Conservation (phyloP, 2,113 vertebrate species). For the Lepus americanus region DNA sequence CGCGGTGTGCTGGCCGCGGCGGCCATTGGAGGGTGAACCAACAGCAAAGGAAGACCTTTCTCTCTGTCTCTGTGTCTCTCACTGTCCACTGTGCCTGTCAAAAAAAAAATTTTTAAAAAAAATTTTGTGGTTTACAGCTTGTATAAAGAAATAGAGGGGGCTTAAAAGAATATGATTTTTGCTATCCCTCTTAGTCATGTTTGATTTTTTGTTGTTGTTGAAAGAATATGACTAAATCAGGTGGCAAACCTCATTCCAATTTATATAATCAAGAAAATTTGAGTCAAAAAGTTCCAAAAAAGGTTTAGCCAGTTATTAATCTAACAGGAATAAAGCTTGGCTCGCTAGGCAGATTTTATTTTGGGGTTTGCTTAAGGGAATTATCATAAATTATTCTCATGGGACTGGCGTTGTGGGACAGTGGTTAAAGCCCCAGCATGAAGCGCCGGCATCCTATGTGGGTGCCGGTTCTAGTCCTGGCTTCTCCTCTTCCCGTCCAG, state of each 20-base stretch:
- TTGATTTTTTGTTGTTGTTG: not conserved
- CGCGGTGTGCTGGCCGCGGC: too few species aligned
- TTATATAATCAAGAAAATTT: constrained; percentile 19
- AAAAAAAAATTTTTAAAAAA: not conserved
- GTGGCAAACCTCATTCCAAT: not conserved
- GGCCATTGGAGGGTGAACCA: too few species aligned
- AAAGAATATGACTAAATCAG: constrained; percentile 26
- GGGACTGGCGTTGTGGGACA: too few species aligned
- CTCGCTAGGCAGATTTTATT: constrained; percentile 42
- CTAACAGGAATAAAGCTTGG: constrained; percentile 22
- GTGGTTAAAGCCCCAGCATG: too few species aligned
- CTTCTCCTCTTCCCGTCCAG: too few species aligned
- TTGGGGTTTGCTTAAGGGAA: constrained; percentile 38
- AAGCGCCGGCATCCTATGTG: too few species aligned
- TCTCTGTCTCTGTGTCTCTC: too few species aligned
- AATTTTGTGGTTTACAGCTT: not conserved
- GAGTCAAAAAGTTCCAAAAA: not conserved
- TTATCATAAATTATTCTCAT: not conserved
- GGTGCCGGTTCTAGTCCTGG: too few species aligned
- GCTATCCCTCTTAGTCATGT: not conserved
- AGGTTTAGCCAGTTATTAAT: constrained; percentile 28
- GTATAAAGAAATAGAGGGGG: not conserved
- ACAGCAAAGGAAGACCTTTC: too few species aligned
- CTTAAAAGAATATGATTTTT: not conserved
- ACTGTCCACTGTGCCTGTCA: too few species aligned